Base-by-base conservation (phyloP, 2,888 invertebrate genomes). In the Andrena chrysosceles region DNA sequence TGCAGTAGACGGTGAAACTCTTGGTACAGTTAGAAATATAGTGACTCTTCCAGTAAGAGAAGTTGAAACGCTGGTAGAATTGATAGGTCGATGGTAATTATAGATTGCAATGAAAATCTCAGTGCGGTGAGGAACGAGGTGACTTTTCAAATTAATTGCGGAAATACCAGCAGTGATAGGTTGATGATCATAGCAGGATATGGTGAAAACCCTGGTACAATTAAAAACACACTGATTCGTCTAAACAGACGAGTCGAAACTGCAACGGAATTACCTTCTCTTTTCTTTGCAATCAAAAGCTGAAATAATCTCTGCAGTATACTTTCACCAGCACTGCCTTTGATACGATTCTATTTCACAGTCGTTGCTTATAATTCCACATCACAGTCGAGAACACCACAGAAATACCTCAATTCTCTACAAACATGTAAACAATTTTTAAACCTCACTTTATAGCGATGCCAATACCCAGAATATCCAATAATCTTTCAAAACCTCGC, bases 321-420 rank as follows among this genome's bases (percentile, higher is more conserved):
- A 76, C 76, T 76, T 76, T 76, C 60, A 59, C 68, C 59, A 48
- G 42, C 26, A 10, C 1, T 23, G 23, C 42, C 31, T 74, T 59
- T 33, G 16, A 52, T 52, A 64, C n/a, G 68, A 42, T n/a, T 56
- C 23, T 68, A 23, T 42, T 31, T 48, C 59, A 56, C 23, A 59
- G 26, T 59, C 59, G 16, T 13, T 23, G 16, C 29, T 29, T 59
- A 59, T 29, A 59, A 59, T 29, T 26, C 59, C 26, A 13, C 20
- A 10, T 35, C 68, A 6, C n/a, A 1, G 0, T 16, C 42, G 13
- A 13, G 66, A 16, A 35, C 29, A 20, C 26, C 29, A 23, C 52
- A 52, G 52, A 66, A 33, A 7, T 26, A 26, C 35, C 33, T 33
- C 16, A 3, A 29, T 56, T 56, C 26, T 0, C 26, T 26, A 4